A percentile compares a stretch with the other conserved stretches of the same genome.
phyloP scores from a whole-genome alignment of 2,113 vertebrate genomes.

The Cephalopterus ornatus region DNA sequence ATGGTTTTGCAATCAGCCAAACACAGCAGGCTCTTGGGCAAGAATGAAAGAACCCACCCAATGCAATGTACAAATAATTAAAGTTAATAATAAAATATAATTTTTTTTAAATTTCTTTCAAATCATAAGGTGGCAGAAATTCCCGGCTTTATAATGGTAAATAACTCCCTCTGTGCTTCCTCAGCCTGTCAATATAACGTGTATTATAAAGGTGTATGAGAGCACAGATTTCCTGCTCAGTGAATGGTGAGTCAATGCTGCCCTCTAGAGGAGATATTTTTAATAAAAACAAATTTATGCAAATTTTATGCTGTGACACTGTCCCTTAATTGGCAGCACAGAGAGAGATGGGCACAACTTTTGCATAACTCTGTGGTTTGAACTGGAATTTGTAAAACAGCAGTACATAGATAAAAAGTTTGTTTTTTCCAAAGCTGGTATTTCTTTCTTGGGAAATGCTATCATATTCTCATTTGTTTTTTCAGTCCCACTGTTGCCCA shows the following conservation, averaged over 20 bases:
- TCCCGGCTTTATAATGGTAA: background rate
- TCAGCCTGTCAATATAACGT: background rate
- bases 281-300: background rate
- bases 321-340: background rate
- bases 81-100: background rate
- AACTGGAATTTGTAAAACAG: background rate
- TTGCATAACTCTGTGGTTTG: background rate
- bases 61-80: background rate
- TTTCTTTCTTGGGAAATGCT: background rate
- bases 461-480: background rate
- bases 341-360: accelerated
- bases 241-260: background rate
- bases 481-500: background rate
- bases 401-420: background rate
- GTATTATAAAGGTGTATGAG: accelerated
- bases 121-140: background rate
- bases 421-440: background rate
- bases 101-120: background rate
- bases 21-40: accelerated
- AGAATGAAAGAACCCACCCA: background rate
- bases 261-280: background rate
- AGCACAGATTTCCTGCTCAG: background rate
- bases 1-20: background rate
- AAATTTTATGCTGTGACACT: background rate
- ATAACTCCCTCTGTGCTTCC: background rate